Base-by-base conservation (phyloP, 2,113 vertebrate genomes). In the Triplophysa siluroides region DNA sequence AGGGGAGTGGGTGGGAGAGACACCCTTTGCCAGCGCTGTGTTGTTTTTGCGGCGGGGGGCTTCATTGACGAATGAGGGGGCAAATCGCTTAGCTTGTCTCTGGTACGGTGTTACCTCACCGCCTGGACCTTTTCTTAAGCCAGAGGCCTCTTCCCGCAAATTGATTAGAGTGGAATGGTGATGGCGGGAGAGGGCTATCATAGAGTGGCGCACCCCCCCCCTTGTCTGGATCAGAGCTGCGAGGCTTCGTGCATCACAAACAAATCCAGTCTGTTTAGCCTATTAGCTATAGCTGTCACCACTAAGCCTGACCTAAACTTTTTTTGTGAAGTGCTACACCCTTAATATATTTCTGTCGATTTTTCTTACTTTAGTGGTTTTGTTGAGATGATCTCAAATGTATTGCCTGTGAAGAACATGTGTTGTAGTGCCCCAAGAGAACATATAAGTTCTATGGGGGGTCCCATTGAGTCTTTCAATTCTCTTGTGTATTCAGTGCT, bases 221-320 rank as follows among this genome's bases (percentile, higher is more conserved):
- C 89, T 92, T 90, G 86, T 91, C 52, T 85, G 43, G 9, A 12
- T 45, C 41, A n/a, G 8, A 47, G 21, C 23, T 0, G 58, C 2
- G 14, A 75, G 16, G 13, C 1, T 26, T 72, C 64, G 62, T 83
- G 66, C 68, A 21, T 68, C 47, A n/a, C 78, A 90, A 88, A 91
- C 85, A 91, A 88, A 83, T 83, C 74, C 83, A 6, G 64, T 60
- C 77, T 2, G 71, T 87, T 91, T 87, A 85, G 56, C 85, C 85
- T 86, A 88, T 91, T 91, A 88, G 90, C 84, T 86, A 78, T 84
- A 90, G 90, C 85, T 88, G 88, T 89, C 90, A 87, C 78, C 23
- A 16, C 29, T 70, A 21, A 21, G 23, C 16, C 23, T 7, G 3
- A 43, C 18, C 19, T 9, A 47, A 12, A 26, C 52, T 56, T 56